These are phyloP conservation scores for Myotis myotis DNA, from an alignment of 2,797 vertebrate genomes.

Conservation along the genomic window DNA sequence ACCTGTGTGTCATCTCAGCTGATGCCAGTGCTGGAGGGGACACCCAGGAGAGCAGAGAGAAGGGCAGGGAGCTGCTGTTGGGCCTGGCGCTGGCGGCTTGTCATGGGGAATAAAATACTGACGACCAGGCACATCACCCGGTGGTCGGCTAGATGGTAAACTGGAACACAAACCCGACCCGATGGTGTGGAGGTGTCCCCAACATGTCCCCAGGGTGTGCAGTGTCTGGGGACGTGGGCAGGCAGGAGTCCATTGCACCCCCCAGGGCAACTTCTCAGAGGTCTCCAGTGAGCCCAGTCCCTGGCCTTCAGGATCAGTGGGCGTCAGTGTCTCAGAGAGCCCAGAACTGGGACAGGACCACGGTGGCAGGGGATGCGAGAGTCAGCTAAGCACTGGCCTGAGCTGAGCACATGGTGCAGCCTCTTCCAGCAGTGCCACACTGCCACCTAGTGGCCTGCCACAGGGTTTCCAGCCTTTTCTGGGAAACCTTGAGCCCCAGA, in stretches of 20 bases:
- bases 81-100: conserved; percentile 77
- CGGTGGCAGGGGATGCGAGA: neutral
- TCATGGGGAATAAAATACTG: conserved; percentile 80
- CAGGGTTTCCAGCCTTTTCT: neutral
- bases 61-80: conserved; percentile 45
- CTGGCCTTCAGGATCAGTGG: neutral
- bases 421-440: neutral
- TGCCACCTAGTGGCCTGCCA: conserved; percentile 12
- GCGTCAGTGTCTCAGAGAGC: neutral
- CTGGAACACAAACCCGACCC: conserved; percentile 73
- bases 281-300: neutral
- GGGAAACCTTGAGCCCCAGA: neutral
- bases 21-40: neutral
- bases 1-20: neutral
- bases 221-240: conserved; percentile 86
- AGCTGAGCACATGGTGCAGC: rapidly evolving
- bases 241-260: neutral
- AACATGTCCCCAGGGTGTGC: conserved; percentile 79
- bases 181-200: conserved; percentile 58
- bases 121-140: conserved; percentile 68
- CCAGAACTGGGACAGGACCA: neutral
- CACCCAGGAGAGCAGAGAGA: neutral
- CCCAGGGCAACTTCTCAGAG: neutral
- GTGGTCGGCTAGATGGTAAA: conserved; percentile 72
- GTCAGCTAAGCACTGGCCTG: neutral